Base-by-base conservation (phyloP, 2,888 invertebrate genomes). In the Drosophila vallismaia region DNA sequence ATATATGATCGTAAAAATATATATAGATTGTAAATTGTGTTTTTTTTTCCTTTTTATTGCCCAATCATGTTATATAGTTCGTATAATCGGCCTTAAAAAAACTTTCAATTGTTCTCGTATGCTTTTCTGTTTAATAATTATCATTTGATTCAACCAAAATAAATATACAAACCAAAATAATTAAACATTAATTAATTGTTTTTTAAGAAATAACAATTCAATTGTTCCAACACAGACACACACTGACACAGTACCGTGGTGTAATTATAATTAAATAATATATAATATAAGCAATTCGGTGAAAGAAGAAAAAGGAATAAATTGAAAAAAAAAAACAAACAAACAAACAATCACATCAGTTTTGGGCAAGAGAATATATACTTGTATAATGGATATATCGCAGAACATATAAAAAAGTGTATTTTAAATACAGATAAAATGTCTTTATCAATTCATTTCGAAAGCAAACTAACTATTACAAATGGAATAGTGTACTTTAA, bases 381-480 rank as follows among this genome's bases (percentile, higher is more conserved):
- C 7, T 55, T 44, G 50, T 50, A 55, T 36, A 29, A 10, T 44
- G n/a, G n/a, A 55, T 45, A 50, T 59, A 58, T 73, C 69, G 59
- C 53, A 46, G 59, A 78, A 76, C 74, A 83, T 77, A 80, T 77
- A 80, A 77, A 36, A 36, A 36, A 79, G 67, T 69, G 81, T 82
- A 82, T 82, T 82, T 72, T 71, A 81, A 82, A 82, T 82, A 83
- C 81, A 74, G 53, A 33, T 51, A 57, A 60, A 40, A 52, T 74
- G 51, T 69, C 58, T 76, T 72, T 77, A 82, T 74, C 72, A 76
- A 63, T 53, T 69, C 68, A 83, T 71, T 79, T 79, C 74, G 69
- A 74, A 82, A 80, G 81, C 81, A 83, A 81, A 83, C 82, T 79
- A 82, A 83, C 85, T 82, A 83, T 84, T 82, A 72, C 64, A 84